Percentiles rank a stretch among this genome's conserved stretches.
These are phyloP conservation scores for Sebastes iracundus DNA, from an alignment of 2,797 vertebrate genomes.

Conservation along the genomic window DNA sequence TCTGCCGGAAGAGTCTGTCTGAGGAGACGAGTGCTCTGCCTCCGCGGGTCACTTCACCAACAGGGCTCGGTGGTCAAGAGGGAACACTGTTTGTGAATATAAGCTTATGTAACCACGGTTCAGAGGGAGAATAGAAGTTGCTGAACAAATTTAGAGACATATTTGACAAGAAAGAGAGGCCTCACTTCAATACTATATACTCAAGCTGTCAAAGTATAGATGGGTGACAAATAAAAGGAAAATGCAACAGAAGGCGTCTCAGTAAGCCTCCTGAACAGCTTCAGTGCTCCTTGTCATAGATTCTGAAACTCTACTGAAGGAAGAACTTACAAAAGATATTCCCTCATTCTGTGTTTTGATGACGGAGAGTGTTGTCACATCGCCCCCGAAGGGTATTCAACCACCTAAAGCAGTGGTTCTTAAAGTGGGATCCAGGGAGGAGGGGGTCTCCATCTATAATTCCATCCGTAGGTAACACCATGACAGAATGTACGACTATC, in stretches of 20 bases:
- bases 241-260: background rate
- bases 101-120: conserved; percentile 33
- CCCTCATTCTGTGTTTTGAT: background rate
- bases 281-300: background rate
- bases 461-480: too few species aligned
- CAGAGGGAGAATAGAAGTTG: background rate
- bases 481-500: too few species aligned
- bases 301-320: background rate
- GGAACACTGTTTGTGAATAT: conserved; percentile 15
- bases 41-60: conserved; percentile 29
- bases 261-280: background rate
- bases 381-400: rapidly evolving
- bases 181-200: background rate
- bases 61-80: conserved; percentile 17
- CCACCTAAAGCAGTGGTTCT: background rate
- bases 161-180: background rate
- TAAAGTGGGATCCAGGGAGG: too few species aligned
- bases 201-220: background rate
- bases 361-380: background rate
- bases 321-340: background rate
- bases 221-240: background rate
- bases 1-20: conserved; percentile 22
- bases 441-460: too few species aligned
- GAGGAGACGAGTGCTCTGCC: conserved; percentile 22
- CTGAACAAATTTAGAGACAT: background rate